Evolutionary conservation across 2,113 vertebrate species (phyloP).

Genomic region (Centropus bengalensis): DNA sequence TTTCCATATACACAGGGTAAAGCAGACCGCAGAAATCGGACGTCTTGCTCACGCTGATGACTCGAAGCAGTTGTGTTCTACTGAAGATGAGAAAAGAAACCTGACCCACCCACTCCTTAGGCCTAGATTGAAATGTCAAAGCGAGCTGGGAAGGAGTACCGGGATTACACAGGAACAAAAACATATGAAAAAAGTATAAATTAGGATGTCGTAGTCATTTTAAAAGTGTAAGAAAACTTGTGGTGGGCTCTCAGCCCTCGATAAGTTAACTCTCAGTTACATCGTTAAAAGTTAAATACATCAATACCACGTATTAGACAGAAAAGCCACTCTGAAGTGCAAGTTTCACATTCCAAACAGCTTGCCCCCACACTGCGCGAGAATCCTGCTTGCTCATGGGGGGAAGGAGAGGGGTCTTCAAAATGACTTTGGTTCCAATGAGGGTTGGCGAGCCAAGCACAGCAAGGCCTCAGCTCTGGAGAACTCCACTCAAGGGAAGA

Average conservation of each 20-base stretch:
- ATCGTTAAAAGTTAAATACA: slow-evolving; percentile 56
- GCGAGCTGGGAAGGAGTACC: neutral
- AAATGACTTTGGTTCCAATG: slow-evolving; percentile 73
- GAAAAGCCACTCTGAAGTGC: slow-evolving; percentile 33
- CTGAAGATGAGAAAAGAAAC: slow-evolving; percentile 43
- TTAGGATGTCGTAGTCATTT: slow-evolving; percentile 36
- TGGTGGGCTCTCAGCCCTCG: slow-evolving; percentile 50
- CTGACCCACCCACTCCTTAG: neutral
- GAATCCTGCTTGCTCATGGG: slow-evolving; percentile 53
- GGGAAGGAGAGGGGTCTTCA: slow-evolving; percentile 17
- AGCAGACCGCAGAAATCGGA: slow-evolving; percentile 53
- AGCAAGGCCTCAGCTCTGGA: slow-evolving; percentile 40
- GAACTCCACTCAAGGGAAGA: slow-evolving; percentile 21
- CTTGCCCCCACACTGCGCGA: slow-evolving; percentile 7
- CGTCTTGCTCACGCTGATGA: slow-evolving; percentile 55
- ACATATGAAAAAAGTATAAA: slow-evolving; percentile 34
- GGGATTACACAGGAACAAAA: neutral
- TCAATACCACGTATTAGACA: neutral
- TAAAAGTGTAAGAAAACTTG: slow-evolving; percentile 66
- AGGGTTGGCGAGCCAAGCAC: slow-evolving; percentile 48
- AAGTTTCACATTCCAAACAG: slow-evolving; percentile 38
- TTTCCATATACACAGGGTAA: slow-evolving; percentile 79
- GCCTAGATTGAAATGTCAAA: slow-evolving; percentile 39
- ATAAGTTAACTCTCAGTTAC: slow-evolving; percentile 66
- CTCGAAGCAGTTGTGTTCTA: slow-evolving; percentile 59